These are phyloP conservation scores for Willisornis vidua DNA, from an alignment of 2,113 vertebrate genomes.

Conservation along the genomic window DNA sequence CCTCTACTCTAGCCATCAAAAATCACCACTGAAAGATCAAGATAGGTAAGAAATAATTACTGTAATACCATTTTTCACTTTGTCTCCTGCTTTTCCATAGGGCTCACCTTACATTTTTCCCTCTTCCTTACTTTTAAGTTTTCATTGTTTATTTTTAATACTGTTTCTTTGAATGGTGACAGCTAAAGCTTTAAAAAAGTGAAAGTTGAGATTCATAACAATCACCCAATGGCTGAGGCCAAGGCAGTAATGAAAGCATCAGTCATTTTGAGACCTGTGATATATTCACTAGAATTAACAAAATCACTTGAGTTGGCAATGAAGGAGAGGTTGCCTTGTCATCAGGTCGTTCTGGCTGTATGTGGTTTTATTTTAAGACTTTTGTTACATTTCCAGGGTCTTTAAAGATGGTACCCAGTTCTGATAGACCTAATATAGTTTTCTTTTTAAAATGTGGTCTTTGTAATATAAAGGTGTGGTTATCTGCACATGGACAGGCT, in stretches of 20 bases:
- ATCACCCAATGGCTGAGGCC: not conserved
- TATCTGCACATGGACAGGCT: not conserved
- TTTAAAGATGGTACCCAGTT: not conserved
- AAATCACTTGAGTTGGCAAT: not conserved
- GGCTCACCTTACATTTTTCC: not conserved
- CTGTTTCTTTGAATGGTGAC: not conserved
- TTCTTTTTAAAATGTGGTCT: not conserved
- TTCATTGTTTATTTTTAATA: not conserved
- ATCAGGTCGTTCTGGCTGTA: not conserved
- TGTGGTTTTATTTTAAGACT: not conserved
- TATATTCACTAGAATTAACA: slow-evolving; percentile 3
- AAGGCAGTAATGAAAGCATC: slow-evolving; percentile 16
- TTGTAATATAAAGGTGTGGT: not conserved
- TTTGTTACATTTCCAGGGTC: not conserved
- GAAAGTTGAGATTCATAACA: not conserved
- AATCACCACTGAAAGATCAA: not conserved
- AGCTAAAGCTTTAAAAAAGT: not conserved
- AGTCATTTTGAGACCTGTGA: not conserved
- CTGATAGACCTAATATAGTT: not conserved
- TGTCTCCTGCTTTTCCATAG: not conserved
- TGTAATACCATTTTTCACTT: not conserved
- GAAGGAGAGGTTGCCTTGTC: not conserved
- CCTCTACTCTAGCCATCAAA: not conserved
- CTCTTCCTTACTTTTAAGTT: not conserved
- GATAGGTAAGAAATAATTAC: not conserved